These are phyloP conservation scores for Philotrypesis tridentata DNA, from an alignment of 1,140 invertebrate genomes.

Conservation along the genomic window DNA sequence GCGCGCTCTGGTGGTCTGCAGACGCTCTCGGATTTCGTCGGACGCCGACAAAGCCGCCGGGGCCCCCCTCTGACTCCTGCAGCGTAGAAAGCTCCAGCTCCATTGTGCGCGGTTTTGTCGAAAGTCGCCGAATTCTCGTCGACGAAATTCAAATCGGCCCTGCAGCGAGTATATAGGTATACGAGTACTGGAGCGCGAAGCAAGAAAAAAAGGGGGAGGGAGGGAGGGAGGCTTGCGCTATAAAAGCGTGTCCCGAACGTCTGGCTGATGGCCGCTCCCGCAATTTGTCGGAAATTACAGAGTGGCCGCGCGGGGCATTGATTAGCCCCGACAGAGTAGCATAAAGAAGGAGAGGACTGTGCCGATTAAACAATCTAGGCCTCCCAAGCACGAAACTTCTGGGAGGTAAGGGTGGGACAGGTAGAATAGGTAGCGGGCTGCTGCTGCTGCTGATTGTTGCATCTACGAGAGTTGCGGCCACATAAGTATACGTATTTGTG, in stretches of 20 bases:
- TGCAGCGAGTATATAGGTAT: too few relatives aligned
- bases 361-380: slow-evolving; percentile 70
- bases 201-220: too few relatives aligned
- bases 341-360: slow-evolving; percentile 35
- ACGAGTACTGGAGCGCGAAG: too few relatives aligned
- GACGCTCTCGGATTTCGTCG: not conserved
- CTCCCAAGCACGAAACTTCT: slow-evolving; percentile 68
- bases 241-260: slow-evolving; percentile 38
- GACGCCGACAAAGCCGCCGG: slow-evolving; percentile 24
- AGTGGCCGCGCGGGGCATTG: slow-evolving; percentile 65
- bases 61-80: slow-evolving; percentile 11
- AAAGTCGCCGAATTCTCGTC: too few relatives aligned
- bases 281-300: slow-evolving; percentile 70
- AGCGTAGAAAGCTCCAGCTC: not conserved
- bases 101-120: not conserved
- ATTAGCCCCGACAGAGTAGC: slow-evolving; percentile 54
- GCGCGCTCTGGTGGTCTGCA: slow-evolving; percentile 25
- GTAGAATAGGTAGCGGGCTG: not conserved
- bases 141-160: too few relatives aligned
- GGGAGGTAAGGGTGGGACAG: slow-evolving; percentile 63
- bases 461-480: too few relatives aligned
- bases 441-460: not conserved
- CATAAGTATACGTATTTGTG: too few relatives aligned
- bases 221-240: not conserved
- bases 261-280: slow-evolving; percentile 46